These are phyloP conservation scores for Eupeodes latifasciatus DNA, from an alignment of 2,888 invertebrate genomes.

Conservation along the genomic window DNA sequence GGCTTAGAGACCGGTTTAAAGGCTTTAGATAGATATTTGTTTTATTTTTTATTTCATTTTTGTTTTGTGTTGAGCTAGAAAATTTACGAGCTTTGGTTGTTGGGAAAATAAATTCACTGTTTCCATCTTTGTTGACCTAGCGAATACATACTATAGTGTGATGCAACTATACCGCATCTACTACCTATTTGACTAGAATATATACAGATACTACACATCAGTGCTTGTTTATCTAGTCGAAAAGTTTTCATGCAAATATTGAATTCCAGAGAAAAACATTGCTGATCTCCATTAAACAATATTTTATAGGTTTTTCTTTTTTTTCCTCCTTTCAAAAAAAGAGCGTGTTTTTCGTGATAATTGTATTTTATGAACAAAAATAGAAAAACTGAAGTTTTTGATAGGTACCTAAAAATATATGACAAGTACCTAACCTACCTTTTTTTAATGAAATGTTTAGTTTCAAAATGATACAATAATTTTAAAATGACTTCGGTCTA, in stretches of 20 bases:
- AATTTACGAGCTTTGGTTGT: conserved; percentile 57
- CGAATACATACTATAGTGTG: background rate
- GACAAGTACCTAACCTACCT: too few relatives aligned
- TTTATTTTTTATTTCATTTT: background rate
- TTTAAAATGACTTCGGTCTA: too few relatives aligned
- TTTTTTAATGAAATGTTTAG: too few relatives aligned
- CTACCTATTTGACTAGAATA: background rate
- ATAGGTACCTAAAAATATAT: too few relatives aligned
- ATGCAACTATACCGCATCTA: background rate
- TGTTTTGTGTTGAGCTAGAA: conserved; percentile 9
- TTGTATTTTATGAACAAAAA: background rate
- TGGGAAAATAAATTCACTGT: conserved; percentile 53
- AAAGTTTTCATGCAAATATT: conserved; percentile 25
- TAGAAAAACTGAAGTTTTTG: too few relatives aligned
- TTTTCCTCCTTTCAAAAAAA: background rate
- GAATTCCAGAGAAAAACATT: conserved; percentile 7
- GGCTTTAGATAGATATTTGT: conserved; percentile 22
- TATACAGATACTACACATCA: background rate
- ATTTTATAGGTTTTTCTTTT: background rate
- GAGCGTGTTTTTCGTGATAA: background rate
- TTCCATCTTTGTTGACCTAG: conserved; percentile 34
- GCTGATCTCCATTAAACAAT: conserved; percentile 11
- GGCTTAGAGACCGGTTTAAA: conserved; percentile 35
- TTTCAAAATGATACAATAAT: too few relatives aligned
- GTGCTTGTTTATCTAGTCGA: conserved; percentile 27